Base-by-base conservation (phyloP, 35 echinoderm and acorn worm species). In the Holothuria glaberrima region DNA sequence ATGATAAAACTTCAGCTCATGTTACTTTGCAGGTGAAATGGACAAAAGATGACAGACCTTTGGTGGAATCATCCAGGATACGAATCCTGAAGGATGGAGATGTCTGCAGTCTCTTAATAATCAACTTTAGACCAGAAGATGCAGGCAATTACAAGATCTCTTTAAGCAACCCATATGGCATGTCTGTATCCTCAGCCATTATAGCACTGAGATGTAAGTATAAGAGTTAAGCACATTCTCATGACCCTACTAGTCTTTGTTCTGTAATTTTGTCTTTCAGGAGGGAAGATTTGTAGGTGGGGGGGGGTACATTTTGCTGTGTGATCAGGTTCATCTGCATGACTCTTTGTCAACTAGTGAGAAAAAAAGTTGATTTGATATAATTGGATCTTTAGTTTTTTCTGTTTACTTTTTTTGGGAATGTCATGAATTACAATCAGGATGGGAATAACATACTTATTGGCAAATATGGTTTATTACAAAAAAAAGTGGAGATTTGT, bases 91-190 rank as follows among this genome's bases (percentile, higher is more conserved):
- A 74, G 59, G 91, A 97, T 32, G 94, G 92, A 64, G 89, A 93
- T n/a, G 83, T 70, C 20, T 84, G 80, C 56, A 88, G 92, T 60
- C 88, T 97, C 12, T 38, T 93, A 18, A 91, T 97, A 57, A 86
- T 93, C 65, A 85, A 97, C n/a, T 88, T 93, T 30, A 93, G 88
- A 35, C 32, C 88, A 3, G 78, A 64, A 26, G 94, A 97, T 93
- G 63, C 88, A 20, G 94, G 94, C 16, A 93, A 82, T 83, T 97
- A 97, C 66, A 92, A 92, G 33, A 87, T 93, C 50, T 74, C 83
- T 59, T 80, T 97, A 1, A 88, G 68, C 61, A 97, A 97, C 73
- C 59, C 59, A 26, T 90, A 90, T 73, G 94, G 94, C 19, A 86
- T 79, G 24, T 93, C 91, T 0, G 86, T 90, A 4, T 97, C 94